phyloP scores from a whole-genome alignment of 2,888 invertebrate species.

The Alviniconcha strummeri region DNA sequence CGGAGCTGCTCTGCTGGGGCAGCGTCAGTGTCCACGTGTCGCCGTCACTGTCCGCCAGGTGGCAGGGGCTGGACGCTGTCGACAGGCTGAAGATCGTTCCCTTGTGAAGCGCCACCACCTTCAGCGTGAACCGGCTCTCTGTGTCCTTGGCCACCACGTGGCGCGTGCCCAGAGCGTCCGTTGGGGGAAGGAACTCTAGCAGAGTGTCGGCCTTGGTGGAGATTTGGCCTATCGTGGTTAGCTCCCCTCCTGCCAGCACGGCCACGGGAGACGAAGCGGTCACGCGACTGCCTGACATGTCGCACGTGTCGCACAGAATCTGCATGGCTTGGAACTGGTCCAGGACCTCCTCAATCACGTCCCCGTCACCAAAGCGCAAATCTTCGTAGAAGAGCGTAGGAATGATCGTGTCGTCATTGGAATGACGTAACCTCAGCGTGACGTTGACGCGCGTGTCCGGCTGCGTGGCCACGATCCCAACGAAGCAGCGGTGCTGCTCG shows the following conservation, averaged over 20 bases:
- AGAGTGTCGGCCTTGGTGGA: not conserved
- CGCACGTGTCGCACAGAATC: conserved; percentile 11
- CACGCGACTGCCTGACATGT: conserved; percentile 14
- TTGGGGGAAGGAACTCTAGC: conserved; percentile 17
- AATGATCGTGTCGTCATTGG: not conserved
- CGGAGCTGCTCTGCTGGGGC: not conserved
- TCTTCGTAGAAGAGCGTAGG: not conserved
- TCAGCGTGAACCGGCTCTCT: not conserved
- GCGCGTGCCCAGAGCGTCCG: not conserved
- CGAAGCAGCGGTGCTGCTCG: not conserved
- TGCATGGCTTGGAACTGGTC: conserved; percentile 6
- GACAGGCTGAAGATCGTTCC: not conserved
- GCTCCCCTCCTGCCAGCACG: conserved; percentile 13
- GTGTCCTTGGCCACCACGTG: not conserved
- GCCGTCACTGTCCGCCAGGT: not conserved
- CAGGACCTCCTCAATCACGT: conserved; percentile 6
- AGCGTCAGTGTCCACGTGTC: not conserved
- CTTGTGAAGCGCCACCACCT: not conserved
- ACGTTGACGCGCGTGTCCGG: not conserved
- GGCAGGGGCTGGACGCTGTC: not conserved
- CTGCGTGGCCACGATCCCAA: conserved; percentile 10
- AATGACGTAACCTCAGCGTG: not conserved
- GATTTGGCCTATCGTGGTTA: not conserved
- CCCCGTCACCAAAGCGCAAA: not conserved
- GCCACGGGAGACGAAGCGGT: conserved; percentile 8